Evolutionary conservation across 2,797 vertebrate species (phyloP).

Genomic region (Lophius americanus): DNA sequence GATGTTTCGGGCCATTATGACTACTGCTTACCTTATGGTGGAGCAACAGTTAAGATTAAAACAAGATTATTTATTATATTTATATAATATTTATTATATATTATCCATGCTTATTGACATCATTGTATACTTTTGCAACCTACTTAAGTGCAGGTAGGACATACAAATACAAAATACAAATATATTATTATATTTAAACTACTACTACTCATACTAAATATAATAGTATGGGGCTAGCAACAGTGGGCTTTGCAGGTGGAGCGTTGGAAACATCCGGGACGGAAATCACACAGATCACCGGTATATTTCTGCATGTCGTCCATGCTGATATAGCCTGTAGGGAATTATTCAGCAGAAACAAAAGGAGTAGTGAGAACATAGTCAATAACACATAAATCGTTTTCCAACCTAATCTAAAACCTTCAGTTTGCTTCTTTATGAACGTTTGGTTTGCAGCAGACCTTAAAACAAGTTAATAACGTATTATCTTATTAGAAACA

Average conservation of each 20-base stretch:
- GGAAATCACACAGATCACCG: slow-evolving; percentile 85
- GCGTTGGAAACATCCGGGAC: slow-evolving; percentile 75
- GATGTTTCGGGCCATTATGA: too few species aligned
- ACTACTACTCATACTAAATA: too few species aligned
- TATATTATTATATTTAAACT: not conserved
- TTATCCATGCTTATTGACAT: too few species aligned
- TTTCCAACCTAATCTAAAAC: not conserved
- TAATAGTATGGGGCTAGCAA: slow-evolving; percentile 4
- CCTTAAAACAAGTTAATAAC: not conserved
- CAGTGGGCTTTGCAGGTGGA: slow-evolving; percentile 72
- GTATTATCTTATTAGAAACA: slow-evolving; percentile 5
- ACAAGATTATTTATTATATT: too few species aligned
- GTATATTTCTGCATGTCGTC: slow-evolving; percentile 84
- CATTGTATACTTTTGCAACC: not conserved
- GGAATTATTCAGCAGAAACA: slow-evolving; percentile 14
- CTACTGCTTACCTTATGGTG: too few species aligned
- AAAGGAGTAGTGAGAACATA: not conserved
- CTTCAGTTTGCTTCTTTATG: not conserved
- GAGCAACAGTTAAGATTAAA: too few species aligned
- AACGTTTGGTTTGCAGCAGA: not conserved
- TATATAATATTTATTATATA: too few species aligned
- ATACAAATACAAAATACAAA: slow-evolving; percentile 2
- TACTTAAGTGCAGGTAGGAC: not conserved
- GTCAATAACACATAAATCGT: not conserved
- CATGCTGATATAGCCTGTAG: slow-evolving; percentile 83